phyloP scores from a whole-genome alignment of 2,888 invertebrate species.

The Lasioglossum villosulum region DNA sequence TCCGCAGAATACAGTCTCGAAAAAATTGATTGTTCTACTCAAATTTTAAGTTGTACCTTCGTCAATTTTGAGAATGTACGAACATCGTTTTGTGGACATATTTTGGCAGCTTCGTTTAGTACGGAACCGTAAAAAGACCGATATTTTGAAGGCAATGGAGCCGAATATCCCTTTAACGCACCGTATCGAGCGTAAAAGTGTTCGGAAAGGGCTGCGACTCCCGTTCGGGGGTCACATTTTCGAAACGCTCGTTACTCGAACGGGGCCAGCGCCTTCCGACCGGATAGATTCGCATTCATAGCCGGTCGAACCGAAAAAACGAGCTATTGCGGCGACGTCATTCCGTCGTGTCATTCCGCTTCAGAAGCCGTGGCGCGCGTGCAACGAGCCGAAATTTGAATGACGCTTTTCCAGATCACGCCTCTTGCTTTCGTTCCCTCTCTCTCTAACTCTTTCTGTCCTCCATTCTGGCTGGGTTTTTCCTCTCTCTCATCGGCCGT shows the following conservation, averaged over 20 bases:
- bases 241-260: constrained; percentile 50
- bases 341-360: constrained; percentile 66
- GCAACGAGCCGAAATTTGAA: constrained; percentile 64
- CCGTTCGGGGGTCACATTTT: constrained; percentile 19
- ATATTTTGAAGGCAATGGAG: neutral
- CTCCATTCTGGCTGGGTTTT: neutral
- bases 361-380: constrained; percentile 53
- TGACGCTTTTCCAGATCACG: constrained; percentile 59
- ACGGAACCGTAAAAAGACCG: neutral
- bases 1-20: neutral
- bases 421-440: neutral
- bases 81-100: too few species aligned
- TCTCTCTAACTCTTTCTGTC: neutral
- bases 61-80: neutral
- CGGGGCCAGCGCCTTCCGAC: constrained; percentile 51
- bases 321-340: constrained; percentile 54
- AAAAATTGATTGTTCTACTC: neutral
- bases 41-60: neutral
- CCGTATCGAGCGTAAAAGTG: constrained; percentile 22
- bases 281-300: constrained; percentile 54
- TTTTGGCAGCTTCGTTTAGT: neutral
- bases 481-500: neutral
- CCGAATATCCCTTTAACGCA: constrained; percentile 27
- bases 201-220: constrained; percentile 3
- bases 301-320: constrained; percentile 31